A percentile compares a stretch with the other conserved stretches of the same genome.
Conservation (phyloP, 1,140 invertebrate genomes). For the Stegodyphus dumicola region DNA sequence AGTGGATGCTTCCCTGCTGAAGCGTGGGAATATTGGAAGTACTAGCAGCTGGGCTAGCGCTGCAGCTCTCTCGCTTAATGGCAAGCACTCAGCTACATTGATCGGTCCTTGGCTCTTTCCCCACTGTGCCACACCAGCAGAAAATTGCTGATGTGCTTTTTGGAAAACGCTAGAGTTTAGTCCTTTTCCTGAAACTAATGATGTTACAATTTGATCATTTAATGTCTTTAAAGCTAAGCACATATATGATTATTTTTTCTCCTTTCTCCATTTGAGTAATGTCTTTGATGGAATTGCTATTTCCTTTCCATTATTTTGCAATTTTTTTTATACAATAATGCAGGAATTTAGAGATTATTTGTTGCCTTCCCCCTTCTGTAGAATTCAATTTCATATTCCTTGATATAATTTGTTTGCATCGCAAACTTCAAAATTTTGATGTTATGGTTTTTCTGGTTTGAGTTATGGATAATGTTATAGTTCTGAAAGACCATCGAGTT, state of each 20-base stretch:
- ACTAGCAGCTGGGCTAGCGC: not conserved
- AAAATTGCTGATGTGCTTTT: constrained; percentile 50
- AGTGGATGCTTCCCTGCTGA: constrained; percentile 43
- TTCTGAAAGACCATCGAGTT: no score
- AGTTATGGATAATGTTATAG: no score
- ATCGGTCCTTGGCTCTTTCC: constrained; percentile 25
- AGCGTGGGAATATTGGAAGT: constrained; percentile 47
- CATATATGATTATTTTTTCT: not conserved
- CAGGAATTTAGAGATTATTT: not conserved
- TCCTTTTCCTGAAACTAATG: constrained; percentile 38
- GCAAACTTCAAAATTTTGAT: no score
- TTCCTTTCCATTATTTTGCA: not conserved
- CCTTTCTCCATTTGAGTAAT: not conserved
- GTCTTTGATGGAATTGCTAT: not conserved
- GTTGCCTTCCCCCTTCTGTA: not conserved
- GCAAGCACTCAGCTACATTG: constrained; percentile 53
- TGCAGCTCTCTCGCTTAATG: constrained; percentile 55
- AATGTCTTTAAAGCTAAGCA: constrained; percentile 55
- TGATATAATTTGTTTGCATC: not conserved
- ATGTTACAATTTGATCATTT: constrained; percentile 59
- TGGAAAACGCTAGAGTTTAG: constrained; percentile 19
- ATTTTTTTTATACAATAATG: not conserved
- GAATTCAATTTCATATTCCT: not conserved
- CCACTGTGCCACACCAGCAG: constrained; percentile 12
- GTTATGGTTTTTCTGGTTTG: no score